Percentiles rank a stretch among this genome's conserved stretches.
Conservation (phyloP, 2,888 invertebrate genomes). For the Noctua pronuba region DNA sequence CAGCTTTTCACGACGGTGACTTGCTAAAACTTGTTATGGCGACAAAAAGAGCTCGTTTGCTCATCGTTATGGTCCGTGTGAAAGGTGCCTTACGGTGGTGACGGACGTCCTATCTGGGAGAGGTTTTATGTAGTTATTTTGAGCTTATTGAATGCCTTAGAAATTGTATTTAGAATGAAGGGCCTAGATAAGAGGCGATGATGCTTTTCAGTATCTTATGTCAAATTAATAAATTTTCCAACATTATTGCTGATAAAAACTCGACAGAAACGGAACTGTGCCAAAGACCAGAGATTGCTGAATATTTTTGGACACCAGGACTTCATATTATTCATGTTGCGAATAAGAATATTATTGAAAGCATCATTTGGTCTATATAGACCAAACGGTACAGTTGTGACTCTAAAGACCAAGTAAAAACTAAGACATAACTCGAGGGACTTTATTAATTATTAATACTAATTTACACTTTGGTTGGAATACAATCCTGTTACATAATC, state of each 20-base stretch:
- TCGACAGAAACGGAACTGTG: neutral
- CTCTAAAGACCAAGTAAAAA: neutral
- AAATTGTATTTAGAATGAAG: neutral
- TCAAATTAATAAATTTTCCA: neutral
- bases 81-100: constrained; percentile 27
- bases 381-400: neutral
- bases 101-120: constrained; percentile 8
- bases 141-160: neutral
- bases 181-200: neutral
- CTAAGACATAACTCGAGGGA: too few relatives aligned
- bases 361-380: neutral
- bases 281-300: too few relatives aligned
- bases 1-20: constrained; percentile 47
- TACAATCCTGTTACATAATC: too few relatives aligned
- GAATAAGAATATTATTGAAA: too few relatives aligned
- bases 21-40: constrained; percentile 53
- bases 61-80: constrained; percentile 50
- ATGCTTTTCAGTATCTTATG: neutral
- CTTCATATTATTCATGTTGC: too few relatives aligned
- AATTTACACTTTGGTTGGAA: too few relatives aligned
- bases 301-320: neutral
- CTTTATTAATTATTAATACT: too few relatives aligned
- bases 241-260: neutral
- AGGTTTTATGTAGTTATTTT: constrained; percentile 16
- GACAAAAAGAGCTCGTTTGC: constrained; percentile 56